phyloP scores from a whole-genome alignment of 1,140 invertebrate species.

The Aphaenogaster floridana region DNA sequence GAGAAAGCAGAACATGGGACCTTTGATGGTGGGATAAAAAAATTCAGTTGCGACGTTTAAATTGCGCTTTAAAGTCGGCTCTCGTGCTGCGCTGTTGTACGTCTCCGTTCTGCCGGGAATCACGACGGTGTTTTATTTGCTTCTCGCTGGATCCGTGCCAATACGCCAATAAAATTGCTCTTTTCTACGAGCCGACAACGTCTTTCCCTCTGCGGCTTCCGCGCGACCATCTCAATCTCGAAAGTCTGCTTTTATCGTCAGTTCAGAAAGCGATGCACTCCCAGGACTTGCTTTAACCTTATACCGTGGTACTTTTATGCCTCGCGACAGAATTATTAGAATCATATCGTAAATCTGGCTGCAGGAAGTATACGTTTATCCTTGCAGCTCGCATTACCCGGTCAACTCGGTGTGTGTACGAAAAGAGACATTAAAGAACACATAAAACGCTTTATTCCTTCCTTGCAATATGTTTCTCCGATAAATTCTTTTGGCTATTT shows the following conservation, averaged over 20 bases:
- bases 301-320: conserved; percentile 54
- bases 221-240: conserved; percentile 67
- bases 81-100: conserved; percentile 37
- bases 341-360: conserved; percentile 72
- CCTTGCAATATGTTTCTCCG: not conserved
- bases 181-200: conserved; percentile 72
- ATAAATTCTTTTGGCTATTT: not conserved
- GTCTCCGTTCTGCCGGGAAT: conserved; percentile 39
- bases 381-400: conserved; percentile 54
- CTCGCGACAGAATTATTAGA: conserved; percentile 71
- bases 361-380: conserved; percentile 66
- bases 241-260: conserved; percentile 64
- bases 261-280: conserved; percentile 57
- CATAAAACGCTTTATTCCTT: conserved; percentile 41
- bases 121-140: conserved; percentile 69
- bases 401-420: conserved; percentile 30
- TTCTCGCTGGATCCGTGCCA: conserved; percentile 73
- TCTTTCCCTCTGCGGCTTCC: conserved; percentile 64
- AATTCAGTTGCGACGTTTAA: conserved; percentile 75
- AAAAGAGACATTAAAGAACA: conserved; percentile 49
- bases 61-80: conserved; percentile 74
- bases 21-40: conserved; percentile 45
- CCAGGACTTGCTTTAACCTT: conserved; percentile 20
- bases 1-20: not conserved
- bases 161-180: conserved; percentile 77